phyloP scores from a whole-genome alignment of 2,888 invertebrate genomes.

The Perizoma affinitatum region DNA sequence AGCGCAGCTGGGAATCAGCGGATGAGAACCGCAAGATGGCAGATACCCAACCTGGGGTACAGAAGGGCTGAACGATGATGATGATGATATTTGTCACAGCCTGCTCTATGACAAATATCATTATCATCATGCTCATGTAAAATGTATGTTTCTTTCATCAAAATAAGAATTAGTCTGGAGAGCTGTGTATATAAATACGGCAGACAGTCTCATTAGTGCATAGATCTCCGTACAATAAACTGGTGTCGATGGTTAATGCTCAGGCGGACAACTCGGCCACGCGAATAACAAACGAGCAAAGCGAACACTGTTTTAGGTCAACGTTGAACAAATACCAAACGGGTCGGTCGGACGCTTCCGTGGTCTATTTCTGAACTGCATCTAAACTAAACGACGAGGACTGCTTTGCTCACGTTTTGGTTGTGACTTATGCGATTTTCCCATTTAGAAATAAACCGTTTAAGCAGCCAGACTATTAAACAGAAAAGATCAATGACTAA shows the following conservation, averaged over 20 bases:
- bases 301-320: constrained; percentile 83
- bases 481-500: background rate
- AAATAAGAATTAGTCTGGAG: constrained; percentile 5
- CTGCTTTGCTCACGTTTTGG: constrained; percentile 57
- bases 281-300: constrained; percentile 82
- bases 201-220: background rate
- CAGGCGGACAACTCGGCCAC: constrained; percentile 63
- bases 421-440: constrained; percentile 66
- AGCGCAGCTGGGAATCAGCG: no score
- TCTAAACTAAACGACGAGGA: constrained; percentile 72
- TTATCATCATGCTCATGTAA: no score
- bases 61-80: no score
- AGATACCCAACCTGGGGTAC: no score
- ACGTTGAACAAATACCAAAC: constrained; percentile 84
- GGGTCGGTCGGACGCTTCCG: constrained; percentile 82
- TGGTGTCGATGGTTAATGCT: constrained; percentile 52
- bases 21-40: no score
- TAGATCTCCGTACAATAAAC: constrained; percentile 33
- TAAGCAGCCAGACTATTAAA: background rate
- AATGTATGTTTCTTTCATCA: constrained; percentile 13
- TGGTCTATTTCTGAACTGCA: constrained; percentile 81
- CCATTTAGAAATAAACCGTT: constrained; percentile 33
- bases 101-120: no score
- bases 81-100: no score
- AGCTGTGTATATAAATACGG: constrained; percentile 8